Evolutionary conservation across 2,888 invertebrate species (phyloP), one percentile per base, ranked within the genome.

Genomic region (Drosophila nr. perissopoda): DNA sequence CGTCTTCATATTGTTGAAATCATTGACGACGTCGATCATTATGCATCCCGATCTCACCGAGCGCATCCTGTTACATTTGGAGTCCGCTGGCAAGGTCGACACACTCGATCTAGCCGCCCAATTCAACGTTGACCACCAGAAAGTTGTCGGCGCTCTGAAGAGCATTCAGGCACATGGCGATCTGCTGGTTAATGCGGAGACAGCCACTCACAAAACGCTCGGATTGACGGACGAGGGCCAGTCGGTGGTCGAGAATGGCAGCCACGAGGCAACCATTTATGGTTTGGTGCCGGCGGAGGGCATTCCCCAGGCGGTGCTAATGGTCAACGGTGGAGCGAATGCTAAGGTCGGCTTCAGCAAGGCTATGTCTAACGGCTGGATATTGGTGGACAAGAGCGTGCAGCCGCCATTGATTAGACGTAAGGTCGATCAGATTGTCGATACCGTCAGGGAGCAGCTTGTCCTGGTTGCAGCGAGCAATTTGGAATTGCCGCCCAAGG

Each of bases 341-440:
- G 97, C 97, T 7, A 99, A 99, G 94, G 95, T 98, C 45, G 98
- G 97, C 11, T 96, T 97, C 84, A 98, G 98, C 83, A 99, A 99
- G 94, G 99, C 99, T 5, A 97, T 99, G 96, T 96, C 97, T 6
- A 95, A 96, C 51, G 92, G 92, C 21, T 99, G 99, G 99, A 96
- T 99, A 73, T 91, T 94, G 54, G 94, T 99, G 31, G 98, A 98
- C 90, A 99, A 99, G 93, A 95, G 94, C 21, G 94, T 94, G 0
- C 95, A 95, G 27, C 94, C 95, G 36, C 96, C 97, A 0, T 92
- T 96, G 29, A 95, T 98, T 0, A 95, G 95, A 84, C 95, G 95
- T 78, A 97, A 97, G 94, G 95, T 96, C n/a, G 92, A 95, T 0
- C 92, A 92, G 21, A 96, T 98, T 63, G 94, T 94, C 0, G 98